These are phyloP conservation scores for Odocoileus hemionus DNA, from an alignment of 2,113 vertebrate species.

Conservation along the genomic window DNA sequence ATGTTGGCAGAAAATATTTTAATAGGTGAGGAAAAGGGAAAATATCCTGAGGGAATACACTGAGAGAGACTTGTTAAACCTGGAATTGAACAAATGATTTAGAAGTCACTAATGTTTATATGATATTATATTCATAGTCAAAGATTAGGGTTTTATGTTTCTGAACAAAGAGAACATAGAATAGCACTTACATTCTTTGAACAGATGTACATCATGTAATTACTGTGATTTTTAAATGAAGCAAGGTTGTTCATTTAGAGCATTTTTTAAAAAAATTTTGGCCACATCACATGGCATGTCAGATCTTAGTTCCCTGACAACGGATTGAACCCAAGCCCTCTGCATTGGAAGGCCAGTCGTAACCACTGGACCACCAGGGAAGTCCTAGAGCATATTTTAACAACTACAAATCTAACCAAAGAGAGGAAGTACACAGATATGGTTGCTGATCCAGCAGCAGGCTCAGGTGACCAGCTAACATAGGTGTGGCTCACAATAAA, in stretches of 20 bases:
- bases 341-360: neutral
- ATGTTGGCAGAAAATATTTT: conserved; percentile 12
- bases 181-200: neutral
- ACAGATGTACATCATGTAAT: neutral
- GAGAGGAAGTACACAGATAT: neutral
- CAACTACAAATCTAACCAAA: neutral
- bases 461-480: neutral
- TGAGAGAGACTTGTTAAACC: neutral
- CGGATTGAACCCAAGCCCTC: neutral
- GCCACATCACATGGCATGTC: neutral
- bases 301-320: neutral
- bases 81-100: conserved; percentile 9
- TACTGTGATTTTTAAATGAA: neutral
- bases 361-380: neutral
- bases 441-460: neutral
- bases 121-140: neutral
- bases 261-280: neutral
- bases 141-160: neutral
- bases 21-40: neutral
- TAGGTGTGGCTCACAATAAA: neutral
- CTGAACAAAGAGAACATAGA: neutral
- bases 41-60: neutral
- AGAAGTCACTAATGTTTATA: neutral
- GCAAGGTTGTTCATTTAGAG: neutral
- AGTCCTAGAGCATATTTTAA: neutral